Evolutionary conservation across 2,113 vertebrate species (phyloP).

Genomic region (Serinus canaria): DNA sequence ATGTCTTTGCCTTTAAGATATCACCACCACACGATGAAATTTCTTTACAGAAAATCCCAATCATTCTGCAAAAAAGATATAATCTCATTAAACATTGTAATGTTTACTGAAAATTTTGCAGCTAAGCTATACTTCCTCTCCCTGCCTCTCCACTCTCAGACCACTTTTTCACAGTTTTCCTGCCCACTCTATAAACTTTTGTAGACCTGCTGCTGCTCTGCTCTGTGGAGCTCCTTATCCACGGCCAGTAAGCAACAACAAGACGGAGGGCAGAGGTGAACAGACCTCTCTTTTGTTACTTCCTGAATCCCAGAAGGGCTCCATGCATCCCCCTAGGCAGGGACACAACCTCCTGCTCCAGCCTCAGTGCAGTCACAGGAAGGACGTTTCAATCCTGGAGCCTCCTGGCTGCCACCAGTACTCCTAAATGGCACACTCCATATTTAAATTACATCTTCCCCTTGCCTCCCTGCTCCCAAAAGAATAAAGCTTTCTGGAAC

Average conservation of each 20-base stretch:
- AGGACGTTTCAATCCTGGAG: not conserved
- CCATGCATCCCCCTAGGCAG: not conserved
- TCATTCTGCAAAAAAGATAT: not conserved
- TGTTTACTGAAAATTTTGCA: not conserved
- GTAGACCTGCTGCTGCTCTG: not conserved
- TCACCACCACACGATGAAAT: not conserved
- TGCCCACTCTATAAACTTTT: not conserved
- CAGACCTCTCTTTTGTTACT: not conserved
- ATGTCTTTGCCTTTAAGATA: not conserved
- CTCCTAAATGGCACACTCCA: not conserved
- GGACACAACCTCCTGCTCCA: not conserved
- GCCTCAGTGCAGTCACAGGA: not conserved
- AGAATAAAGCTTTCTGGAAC: slow-evolving; percentile 13
- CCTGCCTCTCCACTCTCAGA: not conserved
- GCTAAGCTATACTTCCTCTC: not conserved
- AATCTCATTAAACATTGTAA: not conserved
- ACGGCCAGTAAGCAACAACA: not conserved
- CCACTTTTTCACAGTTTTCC: not conserved
- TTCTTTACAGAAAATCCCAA: not conserved
- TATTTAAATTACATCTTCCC: not conserved
- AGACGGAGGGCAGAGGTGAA: not conserved
- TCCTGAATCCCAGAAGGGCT: not conserved
- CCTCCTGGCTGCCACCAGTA: not conserved
- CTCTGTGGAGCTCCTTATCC: not conserved
- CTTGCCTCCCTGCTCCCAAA: not conserved